Percentiles rank a stretch among this genome's conserved stretches.
These are phyloP conservation scores for Venturia canescens DNA, from an alignment of 1,140 invertebrate genomes.

Conservation along the genomic window DNA sequence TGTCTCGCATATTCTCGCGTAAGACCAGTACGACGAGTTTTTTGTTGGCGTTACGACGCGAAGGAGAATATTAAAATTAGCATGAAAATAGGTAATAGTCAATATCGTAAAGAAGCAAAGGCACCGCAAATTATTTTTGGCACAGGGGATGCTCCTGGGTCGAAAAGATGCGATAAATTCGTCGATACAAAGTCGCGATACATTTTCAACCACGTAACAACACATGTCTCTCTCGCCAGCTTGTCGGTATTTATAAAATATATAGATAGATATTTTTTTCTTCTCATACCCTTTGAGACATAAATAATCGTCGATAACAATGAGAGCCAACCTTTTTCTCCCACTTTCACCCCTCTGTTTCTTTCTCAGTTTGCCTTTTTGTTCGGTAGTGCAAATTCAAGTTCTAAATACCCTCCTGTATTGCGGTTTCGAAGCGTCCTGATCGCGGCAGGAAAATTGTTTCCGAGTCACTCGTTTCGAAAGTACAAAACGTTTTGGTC, in stretches of 20 bases:
- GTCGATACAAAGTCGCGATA: slow-evolving; percentile 64
- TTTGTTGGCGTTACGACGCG: neutral
- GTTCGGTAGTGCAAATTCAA: neutral
- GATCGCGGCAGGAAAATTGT: slow-evolving; percentile 26
- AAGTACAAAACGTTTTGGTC: neutral
- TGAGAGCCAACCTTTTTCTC: slow-evolving; percentile 23
- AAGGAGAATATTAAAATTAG: slow-evolving; percentile 19
- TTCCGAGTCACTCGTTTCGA: slow-evolving; percentile 9
- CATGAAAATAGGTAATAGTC: slow-evolving; percentile 38
- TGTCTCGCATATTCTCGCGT: neutral
- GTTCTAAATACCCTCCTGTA: slow-evolving; percentile 6
- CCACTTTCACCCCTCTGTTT: neutral
- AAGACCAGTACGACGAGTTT: neutral
- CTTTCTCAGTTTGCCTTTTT: slow-evolving; percentile 18
- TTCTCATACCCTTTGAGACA: slow-evolving; percentile 33
- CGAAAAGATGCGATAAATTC: slow-evolving; percentile 26
- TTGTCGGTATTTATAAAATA: slow-evolving; percentile 17
- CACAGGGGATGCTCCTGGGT: slow-evolving; percentile 5
- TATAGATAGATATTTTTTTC: slow-evolving; percentile 42
- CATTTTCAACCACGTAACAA: slow-evolving; percentile 1
- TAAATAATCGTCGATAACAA: slow-evolving; percentile 56
- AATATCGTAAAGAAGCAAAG: slow-evolving; percentile 28
- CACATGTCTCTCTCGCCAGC: slow-evolving; percentile 39
- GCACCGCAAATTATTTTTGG: slow-evolving; percentile 1
- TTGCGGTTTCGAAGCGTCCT: slow-evolving; percentile 13